Base-by-base conservation (phyloP, 2,797 vertebrate species). In the Momotus momota region DNA sequence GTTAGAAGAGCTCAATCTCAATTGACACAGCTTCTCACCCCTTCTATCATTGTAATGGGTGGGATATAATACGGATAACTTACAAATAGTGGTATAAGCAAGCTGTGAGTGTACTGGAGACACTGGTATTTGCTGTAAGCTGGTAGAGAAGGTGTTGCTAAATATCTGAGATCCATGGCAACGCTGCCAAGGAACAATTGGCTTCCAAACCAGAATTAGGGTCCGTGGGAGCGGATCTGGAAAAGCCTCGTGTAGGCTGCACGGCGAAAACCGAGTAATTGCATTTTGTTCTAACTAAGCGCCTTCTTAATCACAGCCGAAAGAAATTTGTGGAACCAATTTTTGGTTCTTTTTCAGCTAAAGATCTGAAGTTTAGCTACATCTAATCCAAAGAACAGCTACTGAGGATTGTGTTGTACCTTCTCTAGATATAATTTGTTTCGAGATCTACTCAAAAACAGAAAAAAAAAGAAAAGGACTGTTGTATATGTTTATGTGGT, bases 211-310 rank as follows among this genome's bases (percentile, higher is more conserved):
- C 70, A 94, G 94, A 95, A 86, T 95, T 90, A 90, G 61, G 88
- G 95, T 97, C 97, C 31, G 52, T 98, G 97, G 96, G 97, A 98
- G 97, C 90, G 78, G 96, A 97, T 96, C 69, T 97, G 94, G 93
- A 92, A 96, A 97, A 65, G 72, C 81, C 91, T 97, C 4, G 1
- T 79, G 91, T 89, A 94, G 83, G 86, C 96, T 97, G 90, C 96
- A 52, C 94, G 90, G 96, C 95, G 93, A 95, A 98, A 98, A 97
- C 92, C 89, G 73, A 96, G 85, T 97, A 97, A 97, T 97, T 26
- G 35, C 75, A 82, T 97, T 97, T 97, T 96, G 94, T 97, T 97
- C 90, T 97, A 95, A 97, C 95, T 97, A 91, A 88, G 65, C 66
- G 94, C 75, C 79, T 96, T 96, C 86, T 89, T 96, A 96, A 95